Evolutionary conservation across 2,113 vertebrate genomes (phyloP).

Genomic region (Paradisaea rubra): DNA sequence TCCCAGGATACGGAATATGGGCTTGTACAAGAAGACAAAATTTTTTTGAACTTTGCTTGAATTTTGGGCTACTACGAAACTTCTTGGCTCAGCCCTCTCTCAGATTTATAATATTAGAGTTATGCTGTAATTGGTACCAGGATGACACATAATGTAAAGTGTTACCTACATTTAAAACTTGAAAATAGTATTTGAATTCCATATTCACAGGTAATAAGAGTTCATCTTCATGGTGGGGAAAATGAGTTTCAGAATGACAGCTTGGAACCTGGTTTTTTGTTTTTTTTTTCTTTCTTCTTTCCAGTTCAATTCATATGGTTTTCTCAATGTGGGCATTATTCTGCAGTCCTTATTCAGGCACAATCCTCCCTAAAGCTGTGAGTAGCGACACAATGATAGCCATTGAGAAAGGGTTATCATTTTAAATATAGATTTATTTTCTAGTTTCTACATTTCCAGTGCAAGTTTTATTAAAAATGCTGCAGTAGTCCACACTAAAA

Average conservation of each 20-base stretch:
- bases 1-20: not conserved
- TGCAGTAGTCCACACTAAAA: not conserved
- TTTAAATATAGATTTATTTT: not conserved
- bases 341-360: not conserved
- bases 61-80: not conserved
- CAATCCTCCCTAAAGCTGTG: not conserved
- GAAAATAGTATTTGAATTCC: constrained; percentile 71
- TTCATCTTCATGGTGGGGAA: constrained; percentile 61
- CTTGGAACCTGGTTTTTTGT: not conserved
- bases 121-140: constrained; percentile 58
- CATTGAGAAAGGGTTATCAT: not conserved
- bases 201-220: constrained; percentile 68
- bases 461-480: not conserved
- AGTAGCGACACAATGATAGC: not conserved
- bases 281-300: not conserved
- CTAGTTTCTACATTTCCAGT: not conserved
- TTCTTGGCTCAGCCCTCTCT: constrained; percentile 10
- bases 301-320: not conserved
- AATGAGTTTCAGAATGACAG: constrained; percentile 66
- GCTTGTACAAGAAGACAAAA: not conserved
- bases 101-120: constrained; percentile 30
- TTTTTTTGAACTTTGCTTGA: not conserved
- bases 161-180: constrained; percentile 69
- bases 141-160: constrained; percentile 67
- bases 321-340: not conserved